Evolutionary conservation across 1,140 invertebrate species (phyloP).

Genomic region (Achroia grisella): DNA sequence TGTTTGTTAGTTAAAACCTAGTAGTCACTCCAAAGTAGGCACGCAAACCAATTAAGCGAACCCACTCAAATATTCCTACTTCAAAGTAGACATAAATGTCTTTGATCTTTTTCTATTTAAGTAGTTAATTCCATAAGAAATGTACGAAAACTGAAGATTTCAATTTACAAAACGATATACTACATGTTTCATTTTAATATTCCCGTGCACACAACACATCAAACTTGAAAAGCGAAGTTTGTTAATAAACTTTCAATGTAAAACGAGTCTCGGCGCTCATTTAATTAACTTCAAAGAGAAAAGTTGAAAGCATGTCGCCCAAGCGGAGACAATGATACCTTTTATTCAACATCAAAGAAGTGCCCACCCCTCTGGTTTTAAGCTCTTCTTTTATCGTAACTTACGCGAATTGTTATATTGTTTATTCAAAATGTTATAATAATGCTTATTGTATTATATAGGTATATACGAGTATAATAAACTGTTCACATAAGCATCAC

Average conservation of each 20-base stretch:
- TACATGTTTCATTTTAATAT: conserved; percentile 47
- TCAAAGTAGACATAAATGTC: conserved; percentile 49
- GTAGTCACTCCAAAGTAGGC: too few relatives aligned
- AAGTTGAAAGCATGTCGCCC: conserved; percentile 59
- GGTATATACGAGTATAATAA: too few relatives aligned
- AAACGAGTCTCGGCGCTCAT: conserved; percentile 50
- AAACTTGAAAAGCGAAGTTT: conserved; percentile 30
- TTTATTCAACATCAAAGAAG: conserved; percentile 66
- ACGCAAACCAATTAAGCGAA: too few relatives aligned
- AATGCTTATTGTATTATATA: too few relatives aligned
- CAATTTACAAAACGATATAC: conserved; percentile 48
- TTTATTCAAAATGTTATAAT: too few relatives aligned
- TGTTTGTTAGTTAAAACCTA: too few relatives aligned
- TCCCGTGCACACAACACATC: conserved; percentile 33
- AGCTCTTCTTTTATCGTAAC: conserved; percentile 16
- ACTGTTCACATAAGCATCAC: too few relatives aligned
- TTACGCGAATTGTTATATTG: background rate
- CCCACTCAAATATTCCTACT: too few relatives aligned
- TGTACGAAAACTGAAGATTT: conserved; percentile 41
- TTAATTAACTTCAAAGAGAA: conserved; percentile 68
- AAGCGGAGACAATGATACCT: conserved; percentile 68
- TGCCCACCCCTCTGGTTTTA: conserved; percentile 37
- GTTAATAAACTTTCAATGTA: conserved; percentile 57
- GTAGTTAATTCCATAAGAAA: conserved; percentile 44
- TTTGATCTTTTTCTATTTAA: conserved; percentile 63